A percentile compares a stretch with the other conserved stretches of the same genome.
Evolutionary conservation across 2,113 vertebrate genomes (phyloP).

Genomic region (Rhynchomys soricoides): DNA sequence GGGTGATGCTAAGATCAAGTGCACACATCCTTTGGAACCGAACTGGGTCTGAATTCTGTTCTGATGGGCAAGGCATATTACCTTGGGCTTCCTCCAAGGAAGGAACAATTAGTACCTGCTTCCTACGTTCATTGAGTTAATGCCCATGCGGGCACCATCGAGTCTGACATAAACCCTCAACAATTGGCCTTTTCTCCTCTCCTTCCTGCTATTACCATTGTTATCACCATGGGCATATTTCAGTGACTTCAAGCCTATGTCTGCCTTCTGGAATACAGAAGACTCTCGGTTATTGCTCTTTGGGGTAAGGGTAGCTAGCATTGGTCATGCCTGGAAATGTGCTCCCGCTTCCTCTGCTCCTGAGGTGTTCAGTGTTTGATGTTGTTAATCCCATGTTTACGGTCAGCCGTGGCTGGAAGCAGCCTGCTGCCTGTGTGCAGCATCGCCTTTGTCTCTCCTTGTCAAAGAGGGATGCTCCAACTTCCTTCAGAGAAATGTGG

Average conservation of each 20-base stretch:
- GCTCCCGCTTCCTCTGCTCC: background rate
- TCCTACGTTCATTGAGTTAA: background rate
- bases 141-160: too few species aligned
- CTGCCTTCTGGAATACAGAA: constrained; percentile 19
- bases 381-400: background rate
- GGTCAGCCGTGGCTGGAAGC: background rate
- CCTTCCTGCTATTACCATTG: background rate
- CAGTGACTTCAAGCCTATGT: background rate
- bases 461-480: background rate
- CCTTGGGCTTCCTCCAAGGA: background rate
- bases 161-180: background rate
- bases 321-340: background rate
- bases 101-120: background rate
- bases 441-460: background rate
- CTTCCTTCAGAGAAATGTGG: background rate
- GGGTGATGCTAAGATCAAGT: background rate
- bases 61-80: background rate
- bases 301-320: background rate
- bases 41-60: background rate
- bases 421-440: background rate
- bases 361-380: background rate
- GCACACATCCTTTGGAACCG: background rate
- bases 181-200: background rate
- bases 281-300: background rate
- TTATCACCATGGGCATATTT: background rate